Evolutionary conservation across 2,888 invertebrate genomes (phyloP), one percentile per base, ranked within the genome.

Genomic region (Eupithecia abbreviata): DNA sequence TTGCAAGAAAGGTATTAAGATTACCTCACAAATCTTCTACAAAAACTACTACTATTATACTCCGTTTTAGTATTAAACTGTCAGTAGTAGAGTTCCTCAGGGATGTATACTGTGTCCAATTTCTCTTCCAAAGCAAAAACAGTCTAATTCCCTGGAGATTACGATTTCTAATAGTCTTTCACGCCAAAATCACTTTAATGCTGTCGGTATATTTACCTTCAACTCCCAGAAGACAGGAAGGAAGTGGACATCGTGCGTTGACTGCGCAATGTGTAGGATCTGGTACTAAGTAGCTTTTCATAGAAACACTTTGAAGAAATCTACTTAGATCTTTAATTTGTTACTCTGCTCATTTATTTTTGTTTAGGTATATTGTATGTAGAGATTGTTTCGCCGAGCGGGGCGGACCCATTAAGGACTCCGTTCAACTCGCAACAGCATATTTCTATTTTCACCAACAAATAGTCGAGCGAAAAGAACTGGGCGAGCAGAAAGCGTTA

Each of bases 221-320:
- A 84, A 88, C 90, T 92, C 92, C 91, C 90, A 83, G 90, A 88
- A 88, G 89, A 82, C 88, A 84, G 93, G 91, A 93, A 92, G 93
- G 93, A 93, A 93, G 88, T 83, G 85, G 76, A 79, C 77, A 81
- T 75, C 93, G 92, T 92, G 93, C 84, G 79, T 82, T 80, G 92
- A 87, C 84, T 93, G 84, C 85, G 81, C 82, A 85, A 88, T 87
- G 85, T 84, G 81, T 51, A 51, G 30, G 51, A 66, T 65, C 72
- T 69, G 18, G 18, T 49, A 18, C 47, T 18, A 18, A 13, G 43
- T 69, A 69, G 10, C 47, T 49, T 47, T 69, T 47, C 69, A 47
- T 6, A 4, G 69, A 69, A 69, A 13, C 3, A 18, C 47, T 47
- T 18, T 18, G 30, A 18, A 15, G 42, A 15, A 66, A 66, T 42